These are phyloP conservation scores for Drosophila anomalata DNA, from an alignment of 2,888 invertebrate genomes.

Conservation along the genomic window DNA sequence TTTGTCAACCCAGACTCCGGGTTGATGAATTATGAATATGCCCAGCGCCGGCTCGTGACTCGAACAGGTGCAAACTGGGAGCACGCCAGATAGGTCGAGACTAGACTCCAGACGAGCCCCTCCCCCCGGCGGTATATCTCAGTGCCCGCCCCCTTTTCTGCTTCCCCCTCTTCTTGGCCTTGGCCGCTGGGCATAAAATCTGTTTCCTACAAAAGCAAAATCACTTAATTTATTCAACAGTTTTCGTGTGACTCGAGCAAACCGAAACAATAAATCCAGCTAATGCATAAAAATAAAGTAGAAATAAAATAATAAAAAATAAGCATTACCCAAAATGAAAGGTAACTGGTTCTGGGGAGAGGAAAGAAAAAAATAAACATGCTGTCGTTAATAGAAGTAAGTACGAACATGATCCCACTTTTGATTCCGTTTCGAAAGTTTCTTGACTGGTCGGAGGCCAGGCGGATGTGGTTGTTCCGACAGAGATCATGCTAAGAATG, in stretches of 20 bases:
- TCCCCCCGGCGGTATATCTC: slow-evolving; percentile 1
- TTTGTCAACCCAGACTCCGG: slow-evolving; percentile 23
- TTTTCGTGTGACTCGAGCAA: slow-evolving; percentile 60
- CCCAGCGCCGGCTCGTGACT: slow-evolving; percentile 57
- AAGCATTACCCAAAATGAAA: slow-evolving; percentile 62
- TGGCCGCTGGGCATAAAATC: slow-evolving; percentile 5
- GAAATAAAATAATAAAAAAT: slow-evolving; percentile 19
- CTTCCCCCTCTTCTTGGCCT: no score
- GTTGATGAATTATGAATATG: slow-evolving; percentile 42
- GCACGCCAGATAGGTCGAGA: slow-evolving; percentile 27
- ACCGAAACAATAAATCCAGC: slow-evolving; percentile 60
- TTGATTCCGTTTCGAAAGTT: slow-evolving; percentile 35
- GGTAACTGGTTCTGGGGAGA: slow-evolving; percentile 58
- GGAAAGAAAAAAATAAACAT: slow-evolving; percentile 11
- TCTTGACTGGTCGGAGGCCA: slow-evolving; percentile 15
- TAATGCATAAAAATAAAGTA: slow-evolving; percentile 45
- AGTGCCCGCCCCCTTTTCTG: neutral
- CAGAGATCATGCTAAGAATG: slow-evolving; percentile 50
- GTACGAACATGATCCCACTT: slow-evolving; percentile 17
- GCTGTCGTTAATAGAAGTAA: neutral
- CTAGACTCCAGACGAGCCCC: slow-evolving; percentile 31
- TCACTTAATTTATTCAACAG: slow-evolving; percentile 55
- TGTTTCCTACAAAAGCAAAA: slow-evolving; percentile 25
- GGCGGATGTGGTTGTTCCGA: slow-evolving; percentile 32
- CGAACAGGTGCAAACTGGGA: slow-evolving; percentile 57